phyloP scores from a whole-genome alignment of 2,797 vertebrate genomes.

The Dicrostonyx torquatus region DNA sequence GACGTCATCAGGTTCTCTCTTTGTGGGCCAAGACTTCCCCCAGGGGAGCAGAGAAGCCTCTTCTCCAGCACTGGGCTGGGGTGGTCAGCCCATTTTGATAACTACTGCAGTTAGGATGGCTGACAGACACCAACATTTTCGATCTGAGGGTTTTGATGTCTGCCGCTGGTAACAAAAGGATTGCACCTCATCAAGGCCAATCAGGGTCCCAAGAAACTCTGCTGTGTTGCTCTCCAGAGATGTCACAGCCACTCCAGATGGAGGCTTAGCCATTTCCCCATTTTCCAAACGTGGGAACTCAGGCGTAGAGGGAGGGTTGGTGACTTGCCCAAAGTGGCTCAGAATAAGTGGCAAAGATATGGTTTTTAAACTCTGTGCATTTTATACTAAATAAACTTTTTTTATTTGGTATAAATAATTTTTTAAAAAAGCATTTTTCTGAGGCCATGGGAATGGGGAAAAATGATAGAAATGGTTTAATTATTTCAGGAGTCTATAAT shows the following conservation, averaged over 20 bases:
- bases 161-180: background rate
- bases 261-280: background rate
- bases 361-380: background rate
- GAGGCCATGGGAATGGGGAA: background rate
- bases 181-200: background rate
- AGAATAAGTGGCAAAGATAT: background rate
- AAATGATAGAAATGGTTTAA: background rate
- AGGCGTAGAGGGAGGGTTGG: background rate
- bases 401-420: background rate
- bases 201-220: background rate
- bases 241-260: background rate
- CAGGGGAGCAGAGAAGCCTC: background rate
- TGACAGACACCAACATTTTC: background rate
- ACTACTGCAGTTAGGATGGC: background rate
- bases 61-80: background rate
- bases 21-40: conserved; percentile 1
- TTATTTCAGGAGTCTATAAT: background rate
- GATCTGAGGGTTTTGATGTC: background rate
- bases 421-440: background rate
- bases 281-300: conserved; percentile 6
- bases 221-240: background rate
- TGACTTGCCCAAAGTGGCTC: background rate
- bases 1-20: background rate
- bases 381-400: background rate
- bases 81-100: background rate